Percentiles rank a stretch among this genome's conserved stretches.
These are phyloP conservation scores for Cyanoramphus novaezelandiae DNA, from an alignment of 2,113 vertebrate genomes.

Conservation along the genomic window DNA sequence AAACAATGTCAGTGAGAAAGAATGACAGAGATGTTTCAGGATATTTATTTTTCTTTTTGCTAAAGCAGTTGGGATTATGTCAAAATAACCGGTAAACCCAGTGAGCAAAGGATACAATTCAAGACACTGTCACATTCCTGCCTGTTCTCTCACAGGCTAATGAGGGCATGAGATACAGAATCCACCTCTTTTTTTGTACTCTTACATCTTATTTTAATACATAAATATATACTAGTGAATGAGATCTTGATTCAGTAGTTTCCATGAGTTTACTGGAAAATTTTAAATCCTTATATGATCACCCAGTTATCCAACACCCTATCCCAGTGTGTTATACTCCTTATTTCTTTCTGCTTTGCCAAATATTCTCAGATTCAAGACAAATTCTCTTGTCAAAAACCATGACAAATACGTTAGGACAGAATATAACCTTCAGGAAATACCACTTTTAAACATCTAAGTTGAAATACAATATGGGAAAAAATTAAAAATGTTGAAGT, in stretches of 20 bases:
- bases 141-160: not conserved
- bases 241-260: not conserved
- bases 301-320: not conserved
- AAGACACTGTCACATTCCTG: not conserved
- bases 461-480: not conserved
- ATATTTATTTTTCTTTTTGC: not conserved
- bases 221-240: not conserved
- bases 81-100: not conserved
- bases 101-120: rapidly evolving
- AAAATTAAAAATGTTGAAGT: not conserved
- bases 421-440: not conserved
- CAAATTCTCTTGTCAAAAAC: not conserved
- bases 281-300: not conserved
- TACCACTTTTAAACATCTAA: not conserved
- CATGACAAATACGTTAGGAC: not conserved
- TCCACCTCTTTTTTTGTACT: not conserved
- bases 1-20: not conserved
- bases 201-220: not conserved
- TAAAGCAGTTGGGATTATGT: not conserved
- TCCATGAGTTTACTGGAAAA: not conserved
- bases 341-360: not conserved
- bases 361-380: not conserved
- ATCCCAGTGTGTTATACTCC: not conserved
- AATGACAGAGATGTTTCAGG: not conserved
- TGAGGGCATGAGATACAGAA: not conserved